Conservation (phyloP, 2,888 invertebrate species). For the Patella ulyssiponensis region DNA sequence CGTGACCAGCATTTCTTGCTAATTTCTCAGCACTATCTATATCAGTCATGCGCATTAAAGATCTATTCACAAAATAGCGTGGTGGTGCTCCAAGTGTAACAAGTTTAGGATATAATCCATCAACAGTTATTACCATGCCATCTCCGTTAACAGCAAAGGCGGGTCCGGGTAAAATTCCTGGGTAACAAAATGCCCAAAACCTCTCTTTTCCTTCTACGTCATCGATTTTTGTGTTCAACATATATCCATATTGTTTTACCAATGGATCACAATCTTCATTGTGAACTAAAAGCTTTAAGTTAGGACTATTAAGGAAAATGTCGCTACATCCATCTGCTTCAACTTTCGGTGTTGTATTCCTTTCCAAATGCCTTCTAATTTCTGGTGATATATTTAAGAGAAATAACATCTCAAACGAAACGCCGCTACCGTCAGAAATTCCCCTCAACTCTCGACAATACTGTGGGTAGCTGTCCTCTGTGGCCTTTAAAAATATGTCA, state of each 20-base stretch:
- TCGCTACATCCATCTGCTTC: slow-evolving; percentile 24
- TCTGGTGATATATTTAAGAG: slow-evolving; percentile 21
- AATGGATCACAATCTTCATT: slow-evolving; percentile 27
- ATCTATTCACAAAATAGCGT: slow-evolving; percentile 13
- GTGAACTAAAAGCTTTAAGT: slow-evolving; percentile 26
- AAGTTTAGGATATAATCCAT: neutral
- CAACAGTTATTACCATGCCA: slow-evolving; percentile 5
- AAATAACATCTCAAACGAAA: slow-evolving; percentile 28
- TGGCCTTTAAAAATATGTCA: slow-evolving; percentile 14
- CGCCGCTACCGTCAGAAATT: slow-evolving; percentile 22
- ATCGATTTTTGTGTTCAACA: slow-evolving; percentile 19
- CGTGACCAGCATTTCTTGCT: slow-evolving; percentile 14
- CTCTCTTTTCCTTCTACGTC: slow-evolving; percentile 18
- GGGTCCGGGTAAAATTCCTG: slow-evolving; percentile 16
- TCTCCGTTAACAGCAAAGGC: slow-evolving; percentile 14
- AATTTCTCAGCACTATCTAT: slow-evolving; percentile 1
- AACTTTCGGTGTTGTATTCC: neutral
- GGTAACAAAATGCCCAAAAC: slow-evolving; percentile 20
- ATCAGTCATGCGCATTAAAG: slow-evolving; percentile 14
- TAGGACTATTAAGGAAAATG: slow-evolving; percentile 25
- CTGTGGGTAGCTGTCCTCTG: slow-evolving; percentile 22
- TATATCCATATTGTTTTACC: slow-evolving; percentile 17
- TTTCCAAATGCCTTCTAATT: slow-evolving; percentile 5
- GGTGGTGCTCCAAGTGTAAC: neutral
- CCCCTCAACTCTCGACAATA: slow-evolving; percentile 26